Evolutionary conservation across 2,888 invertebrate genomes (phyloP).

Genomic region (Campopleginae sp.): DNA sequence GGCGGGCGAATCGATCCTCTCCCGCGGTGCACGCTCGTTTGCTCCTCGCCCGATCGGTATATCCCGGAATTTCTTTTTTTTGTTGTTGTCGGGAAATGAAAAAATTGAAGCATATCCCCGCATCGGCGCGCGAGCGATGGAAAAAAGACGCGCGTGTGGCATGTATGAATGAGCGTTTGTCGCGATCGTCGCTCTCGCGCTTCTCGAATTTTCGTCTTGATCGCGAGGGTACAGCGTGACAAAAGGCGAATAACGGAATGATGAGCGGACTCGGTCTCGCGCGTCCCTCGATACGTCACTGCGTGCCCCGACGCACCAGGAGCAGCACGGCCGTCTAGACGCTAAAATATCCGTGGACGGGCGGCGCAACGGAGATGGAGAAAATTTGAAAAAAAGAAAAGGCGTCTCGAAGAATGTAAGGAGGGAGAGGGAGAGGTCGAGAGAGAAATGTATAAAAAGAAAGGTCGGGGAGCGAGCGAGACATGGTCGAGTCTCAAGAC

Average conservation of each 20-base stretch:
- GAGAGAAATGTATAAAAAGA: constrained; percentile 17
- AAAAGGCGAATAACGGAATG: constrained; percentile 64
- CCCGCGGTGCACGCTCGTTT: not conserved
- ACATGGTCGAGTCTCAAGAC: constrained; percentile 36
- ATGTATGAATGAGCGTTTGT: constrained; percentile 63
- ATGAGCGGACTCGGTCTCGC: constrained; percentile 63
- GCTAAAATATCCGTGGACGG: constrained; percentile 66
- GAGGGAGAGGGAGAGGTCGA: not conserved
- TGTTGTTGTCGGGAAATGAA: no score
- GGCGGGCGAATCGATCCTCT: constrained; percentile 57
- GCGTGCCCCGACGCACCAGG: constrained; percentile 66
- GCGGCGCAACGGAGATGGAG: constrained; percentile 26
- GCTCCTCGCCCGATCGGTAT: constrained; percentile 12
- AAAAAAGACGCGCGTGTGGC: no score
- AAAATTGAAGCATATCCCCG: no score
- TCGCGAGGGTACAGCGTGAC: constrained; percentile 17
- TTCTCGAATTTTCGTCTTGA: constrained; percentile 8
- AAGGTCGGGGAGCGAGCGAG: constrained; percentile 16
- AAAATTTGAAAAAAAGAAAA: not conserved
- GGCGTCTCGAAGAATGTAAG: not conserved
- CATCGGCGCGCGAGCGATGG: no score
- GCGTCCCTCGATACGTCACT: constrained; percentile 62
- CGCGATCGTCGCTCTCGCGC: constrained; percentile 35
- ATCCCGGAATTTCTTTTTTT: not conserved
- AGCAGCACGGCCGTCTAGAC: constrained; percentile 65